These are phyloP conservation scores for Diachrysia chrysitis DNA, from an alignment of 2,888 invertebrate genomes.

Conservation along the genomic window DNA sequence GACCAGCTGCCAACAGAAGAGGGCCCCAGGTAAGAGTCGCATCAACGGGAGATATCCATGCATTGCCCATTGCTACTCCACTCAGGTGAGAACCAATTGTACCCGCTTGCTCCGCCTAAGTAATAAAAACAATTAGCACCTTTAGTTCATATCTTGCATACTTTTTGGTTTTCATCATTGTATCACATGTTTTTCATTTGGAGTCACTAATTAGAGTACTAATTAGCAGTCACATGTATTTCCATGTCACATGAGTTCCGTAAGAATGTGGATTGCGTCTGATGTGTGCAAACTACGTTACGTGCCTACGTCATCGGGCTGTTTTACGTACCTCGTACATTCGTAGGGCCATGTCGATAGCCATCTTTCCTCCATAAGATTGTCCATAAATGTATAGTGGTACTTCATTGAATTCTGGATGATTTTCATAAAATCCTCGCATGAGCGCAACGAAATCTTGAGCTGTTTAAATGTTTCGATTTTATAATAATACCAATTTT, in stretches of 20 bases:
- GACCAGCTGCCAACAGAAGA: constrained; percentile 92
- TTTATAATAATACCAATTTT: neutral
- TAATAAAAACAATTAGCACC: constrained; percentile 15
- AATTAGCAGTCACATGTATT: constrained; percentile 9
- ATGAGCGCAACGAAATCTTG: constrained; percentile 93
- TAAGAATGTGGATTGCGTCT: neutral
- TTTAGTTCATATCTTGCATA: neutral
- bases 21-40: constrained; percentile 95
- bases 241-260: constrained; percentile 3
- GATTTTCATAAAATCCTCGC: constrained; percentile 90
- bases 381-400: constrained; percentile 96
- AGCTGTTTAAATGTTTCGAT: constrained; percentile 81
- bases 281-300: neutral
- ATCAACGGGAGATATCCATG: constrained; percentile 97
- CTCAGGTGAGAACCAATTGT: constrained; percentile 91
- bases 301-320: neutral
- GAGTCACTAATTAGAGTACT: constrained; percentile 1
- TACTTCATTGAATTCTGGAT: constrained; percentile 92
- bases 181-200: constrained; percentile 5
- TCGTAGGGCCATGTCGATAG: constrained; percentile 93
- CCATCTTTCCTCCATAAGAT: constrained; percentile 98
- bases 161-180: constrained; percentile 13
- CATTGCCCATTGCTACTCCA: constrained; percentile 95
- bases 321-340: constrained; percentile 84
- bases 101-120: constrained; percentile 90